Percentiles rank a stretch among this genome's conserved stretches.
These are phyloP conservation scores for Epinotia ramella DNA, from an alignment of 2,888 invertebrate genomes.

Conservation along the genomic window DNA sequence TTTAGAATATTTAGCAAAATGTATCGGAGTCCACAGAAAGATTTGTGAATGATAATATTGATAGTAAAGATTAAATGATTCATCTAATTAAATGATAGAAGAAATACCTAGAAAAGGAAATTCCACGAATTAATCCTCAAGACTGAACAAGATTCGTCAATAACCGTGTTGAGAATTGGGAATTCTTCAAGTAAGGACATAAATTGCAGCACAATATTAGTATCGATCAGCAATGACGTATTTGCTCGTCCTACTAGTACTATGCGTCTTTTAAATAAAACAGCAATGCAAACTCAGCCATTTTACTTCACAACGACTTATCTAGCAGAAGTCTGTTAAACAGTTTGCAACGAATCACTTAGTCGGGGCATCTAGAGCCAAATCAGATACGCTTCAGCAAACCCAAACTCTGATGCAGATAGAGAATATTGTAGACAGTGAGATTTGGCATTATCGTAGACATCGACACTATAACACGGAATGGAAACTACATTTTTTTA, in stretches of 20 bases:
- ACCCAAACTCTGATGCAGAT: background rate
- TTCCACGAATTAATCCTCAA: background rate
- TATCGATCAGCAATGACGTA: too few species aligned
- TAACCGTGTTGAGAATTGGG: too few species aligned
- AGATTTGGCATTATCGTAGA: background rate
- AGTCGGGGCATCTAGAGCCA: slow-evolving; percentile 16
- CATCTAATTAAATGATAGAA: background rate
- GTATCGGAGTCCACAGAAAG: too few species aligned
- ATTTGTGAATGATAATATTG: too few species aligned
- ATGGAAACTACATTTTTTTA: too few species aligned
- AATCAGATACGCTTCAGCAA: slow-evolving; percentile 27
- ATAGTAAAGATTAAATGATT: too few species aligned
- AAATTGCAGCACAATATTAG: too few species aligned
- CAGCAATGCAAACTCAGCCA: background rate
- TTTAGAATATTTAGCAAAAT: too few species aligned
- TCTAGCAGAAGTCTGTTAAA: slow-evolving; percentile 11
- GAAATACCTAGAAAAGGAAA: background rate
- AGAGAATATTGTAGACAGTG: background rate
- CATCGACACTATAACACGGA: background rate
- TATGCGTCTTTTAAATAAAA: background rate
- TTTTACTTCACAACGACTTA: background rate
- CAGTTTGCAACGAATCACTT: slow-evolving; percentile 17
- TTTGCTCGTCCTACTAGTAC: too few species aligned
- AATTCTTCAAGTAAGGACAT: too few species aligned
- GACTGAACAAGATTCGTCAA: too few species aligned